Evolutionary conservation across 2,888 invertebrate genomes (phyloP).

Genomic region (Drosophila dives): DNA sequence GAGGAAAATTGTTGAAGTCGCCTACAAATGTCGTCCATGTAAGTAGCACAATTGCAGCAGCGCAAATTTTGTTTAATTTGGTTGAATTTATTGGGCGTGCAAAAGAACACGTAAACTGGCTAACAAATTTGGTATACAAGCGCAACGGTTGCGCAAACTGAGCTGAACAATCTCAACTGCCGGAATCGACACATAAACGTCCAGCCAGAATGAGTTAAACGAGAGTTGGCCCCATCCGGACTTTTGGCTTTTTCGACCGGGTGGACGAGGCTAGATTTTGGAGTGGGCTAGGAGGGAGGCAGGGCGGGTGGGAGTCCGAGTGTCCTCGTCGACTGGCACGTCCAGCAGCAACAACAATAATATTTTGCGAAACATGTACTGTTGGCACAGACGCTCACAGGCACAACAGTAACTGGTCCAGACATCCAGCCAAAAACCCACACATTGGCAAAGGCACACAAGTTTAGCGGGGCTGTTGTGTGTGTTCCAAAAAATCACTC

Average conservation of each 20-base stretch:
- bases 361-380: conserved; percentile 41
- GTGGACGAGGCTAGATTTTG: conserved; percentile 3
- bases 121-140: conserved; percentile 35
- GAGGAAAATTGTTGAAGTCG: conserved; percentile 96
- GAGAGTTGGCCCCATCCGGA: conserved; percentile 40
- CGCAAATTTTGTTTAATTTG: conserved; percentile 59
- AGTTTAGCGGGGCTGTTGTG: conserved; percentile 52
- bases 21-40: conserved; percentile 99
- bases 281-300: not conserved
- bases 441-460: conserved; percentile 3
- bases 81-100: conserved; percentile 58
- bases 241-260: conserved; percentile 38
- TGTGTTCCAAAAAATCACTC: conserved; percentile 67
- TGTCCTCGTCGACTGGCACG: conserved; percentile 19
- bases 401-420: conserved; percentile 7
- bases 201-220: conserved; percentile 46
- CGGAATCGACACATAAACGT: conserved; percentile 60
- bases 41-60: conserved; percentile 85
- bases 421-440: conserved; percentile 1
- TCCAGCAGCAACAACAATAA: conserved; percentile 28
- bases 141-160: conserved; percentile 28
- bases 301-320: not conserved
- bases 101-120: conserved; percentile 52
- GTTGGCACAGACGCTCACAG: conserved; percentile 12
- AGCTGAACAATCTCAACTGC: conserved; percentile 43